These are phyloP conservation scores for Stegostoma tigrinum DNA, from an alignment of 2,113 vertebrate genomes.

Conservation along the genomic window DNA sequence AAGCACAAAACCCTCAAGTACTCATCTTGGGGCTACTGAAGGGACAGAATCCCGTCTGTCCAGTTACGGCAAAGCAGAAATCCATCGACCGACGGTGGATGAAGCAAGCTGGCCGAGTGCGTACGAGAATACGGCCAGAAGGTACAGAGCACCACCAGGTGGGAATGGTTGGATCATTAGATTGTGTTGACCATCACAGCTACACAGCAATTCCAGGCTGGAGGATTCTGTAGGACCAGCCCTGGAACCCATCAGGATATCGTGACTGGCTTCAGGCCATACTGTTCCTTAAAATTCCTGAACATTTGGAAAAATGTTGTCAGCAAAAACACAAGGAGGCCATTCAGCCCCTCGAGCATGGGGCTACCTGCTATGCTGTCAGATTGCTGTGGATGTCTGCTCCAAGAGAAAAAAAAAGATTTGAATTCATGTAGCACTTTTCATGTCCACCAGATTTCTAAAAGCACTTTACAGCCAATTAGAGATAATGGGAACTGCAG, in stretches of 20 bases:
- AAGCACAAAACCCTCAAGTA: neutral
- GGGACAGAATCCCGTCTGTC: neutral
- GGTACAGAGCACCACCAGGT: neutral
- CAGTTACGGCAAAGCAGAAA: neutral
- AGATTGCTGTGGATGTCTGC: neutral
- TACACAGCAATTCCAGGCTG: no score
- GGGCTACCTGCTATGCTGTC: neutral
- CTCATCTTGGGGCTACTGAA: neutral
- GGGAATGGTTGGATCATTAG: neutral
- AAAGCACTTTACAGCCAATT: neutral
- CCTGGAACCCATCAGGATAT: neutral
- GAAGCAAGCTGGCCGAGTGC: neutral
- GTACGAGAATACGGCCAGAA: neutral
- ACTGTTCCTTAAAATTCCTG: neutral
- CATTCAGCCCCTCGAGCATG: neutral
- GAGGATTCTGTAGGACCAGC: neutral
- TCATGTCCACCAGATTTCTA: neutral
- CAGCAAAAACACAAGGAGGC: neutral
- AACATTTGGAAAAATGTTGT: neutral
- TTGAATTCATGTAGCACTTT: neutral
- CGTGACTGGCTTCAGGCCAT: neutral
- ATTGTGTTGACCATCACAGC: neutral
- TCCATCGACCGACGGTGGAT: neutral
- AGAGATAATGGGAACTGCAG: no score
- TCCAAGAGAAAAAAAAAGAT: neutral